Percentiles rank a stretch among this genome's conserved stretches.
These are phyloP conservation scores for Oxycera nigricornis DNA, from an alignment of 2,888 invertebrate species.

Conservation along the genomic window DNA sequence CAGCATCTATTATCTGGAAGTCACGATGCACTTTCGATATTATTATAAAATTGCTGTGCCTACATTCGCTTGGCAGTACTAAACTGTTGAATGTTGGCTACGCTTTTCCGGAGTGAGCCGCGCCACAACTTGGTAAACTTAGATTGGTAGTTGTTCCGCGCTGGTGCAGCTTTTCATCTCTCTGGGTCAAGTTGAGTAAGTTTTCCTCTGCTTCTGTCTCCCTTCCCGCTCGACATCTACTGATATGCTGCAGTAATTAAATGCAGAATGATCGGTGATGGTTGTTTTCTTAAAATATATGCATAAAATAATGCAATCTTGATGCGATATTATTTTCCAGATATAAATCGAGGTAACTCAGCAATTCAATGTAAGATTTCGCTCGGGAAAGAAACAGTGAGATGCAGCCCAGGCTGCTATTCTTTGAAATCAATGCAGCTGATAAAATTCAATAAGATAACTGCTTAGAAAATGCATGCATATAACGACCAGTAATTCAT, in stretches of 20 bases:
- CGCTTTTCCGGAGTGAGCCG: background rate
- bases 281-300: background rate
- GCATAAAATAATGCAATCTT: background rate
- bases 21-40: constrained; percentile 22
- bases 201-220: constrained; percentile 12
- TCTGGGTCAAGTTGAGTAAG: constrained; percentile 31
- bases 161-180: constrained; percentile 23
- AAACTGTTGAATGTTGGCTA: constrained; percentile 8
- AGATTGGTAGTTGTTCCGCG: background rate
- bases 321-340: no score
- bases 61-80: background rate
- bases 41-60: background rate
- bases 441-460: no score
- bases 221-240: background rate
- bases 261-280: background rate
- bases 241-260: background rate
- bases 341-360: no score
- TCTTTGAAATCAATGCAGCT: no score
- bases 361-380: no score
- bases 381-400: no score
- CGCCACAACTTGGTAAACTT: background rate
- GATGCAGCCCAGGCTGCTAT: no score
- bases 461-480: no score
- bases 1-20: background rate
- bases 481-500: no score